Evolutionary conservation across 1,140 invertebrate genomes (phyloP), one percentile per base, ranked within the genome.

Genomic region (Drosophila parabipectinata): DNA sequence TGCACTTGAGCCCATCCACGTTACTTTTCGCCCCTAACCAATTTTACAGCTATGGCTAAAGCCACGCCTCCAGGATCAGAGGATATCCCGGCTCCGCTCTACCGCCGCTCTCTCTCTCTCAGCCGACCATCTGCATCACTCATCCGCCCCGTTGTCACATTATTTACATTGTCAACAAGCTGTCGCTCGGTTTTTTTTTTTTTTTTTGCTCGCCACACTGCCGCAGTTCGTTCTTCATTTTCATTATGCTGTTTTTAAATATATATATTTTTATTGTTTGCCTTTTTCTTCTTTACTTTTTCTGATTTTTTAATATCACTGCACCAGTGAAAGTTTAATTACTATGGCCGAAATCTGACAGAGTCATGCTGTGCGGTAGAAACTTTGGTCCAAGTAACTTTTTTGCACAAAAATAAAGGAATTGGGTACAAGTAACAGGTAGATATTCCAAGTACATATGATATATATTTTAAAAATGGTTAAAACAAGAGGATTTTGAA

Each of bases 81-180:
- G 34, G 34, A 34, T 34, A 28, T 28, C 6, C 26, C 26, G 5
- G 26, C 6, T 28, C 26, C 26, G 6, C 5, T 28, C 6, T 7
- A 6, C 26, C 26, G 26, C 26, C 26, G 15, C 15, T 18, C 18
- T 18, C 18, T 18, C 18, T 28, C 26, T 28, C 26, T 37, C 34
- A 7, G 7, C 2, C 12, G 12, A n/a, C 34, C 24, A 9, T 26
- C 14, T 9, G 2, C 3, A 21, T 7, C 41, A 15, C 10, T 2
- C 12, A 34, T 2, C 64, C 48, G 10, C 45, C 53, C 53, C 34
- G 51, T 53, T 72, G 48, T 61, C 63, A 59, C 77, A 85, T 85
- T 81, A 84, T 84, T 84, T 87, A 81, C 78, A 84, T 87, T 85
- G 81, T 87, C 81, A 85, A 85, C 82, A 85, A 85, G 69, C 77